Base-by-base conservation (phyloP, 2,113 vertebrate species). In the Amazona guildingii region DNA sequence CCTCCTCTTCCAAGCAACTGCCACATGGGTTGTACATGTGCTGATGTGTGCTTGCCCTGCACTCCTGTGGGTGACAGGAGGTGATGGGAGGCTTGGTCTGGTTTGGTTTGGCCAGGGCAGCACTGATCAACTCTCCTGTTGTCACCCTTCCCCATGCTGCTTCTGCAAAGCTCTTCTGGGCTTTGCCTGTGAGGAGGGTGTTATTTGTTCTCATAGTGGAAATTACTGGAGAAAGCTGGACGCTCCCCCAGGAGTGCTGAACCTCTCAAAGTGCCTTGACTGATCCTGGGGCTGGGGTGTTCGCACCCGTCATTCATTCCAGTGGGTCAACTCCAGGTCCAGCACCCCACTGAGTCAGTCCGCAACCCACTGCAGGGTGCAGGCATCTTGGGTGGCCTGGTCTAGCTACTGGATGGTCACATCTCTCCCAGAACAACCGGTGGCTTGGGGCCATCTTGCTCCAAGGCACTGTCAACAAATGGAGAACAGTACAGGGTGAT, bases 61-160 rank as follows among this genome's bases (percentile, higher is more conserved):
- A 3, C 62, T 74, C 25, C 28, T 18, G 41, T 0, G 1, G 35
- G 69, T n/a, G 35, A 15, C 2, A 1, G 52, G 17, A 55, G 29
- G 7, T 55, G 52, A 19, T 55, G 21, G 29, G 7, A 1, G 73
- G 7, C 20, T 25, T 4, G 41, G 21, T 44, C 52, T 12, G 52
- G 25, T 21, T 46, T 29, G 63, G 0, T 10, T 0, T 1, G 9
- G 52, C 59, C 17, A 7, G 72, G 44, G 27, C 67, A 73, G 11
- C 24, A 29, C 51, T 35, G 17, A 19, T 14, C 51, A 43, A 31
- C 43, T 7, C 5, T 15, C 9, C 51, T 37, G 12, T 7, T 13
- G 33, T 48, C 59, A 51, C n/a, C 39, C 54, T 35, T 54, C 35
- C 41, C 39, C 1, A 0, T 33, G 44, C 51, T 54, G 17, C 28